phyloP scores from a whole-genome alignment of 1,140 invertebrate genomes.

The Dolichoris vasculosae region DNA sequence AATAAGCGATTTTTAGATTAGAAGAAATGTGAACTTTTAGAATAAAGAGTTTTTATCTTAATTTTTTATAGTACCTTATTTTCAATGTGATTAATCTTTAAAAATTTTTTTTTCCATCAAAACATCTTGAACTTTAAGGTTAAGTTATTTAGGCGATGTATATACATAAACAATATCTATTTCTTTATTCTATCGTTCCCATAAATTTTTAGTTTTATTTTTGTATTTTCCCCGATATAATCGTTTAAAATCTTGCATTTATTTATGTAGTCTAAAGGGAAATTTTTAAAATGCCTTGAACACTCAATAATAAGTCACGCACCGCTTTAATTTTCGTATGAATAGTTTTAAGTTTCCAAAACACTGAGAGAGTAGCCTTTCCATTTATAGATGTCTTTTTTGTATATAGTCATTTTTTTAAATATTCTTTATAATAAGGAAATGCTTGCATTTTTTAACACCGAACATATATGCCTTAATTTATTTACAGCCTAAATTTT shows the following conservation, averaged over 20 bases:
- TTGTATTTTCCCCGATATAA: conserved; percentile 44
- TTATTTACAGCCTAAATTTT: conserved; percentile 74
- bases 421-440: conserved; percentile 66
- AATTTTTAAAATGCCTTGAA: conserved; percentile 35
- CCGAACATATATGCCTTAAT: conserved; percentile 74
- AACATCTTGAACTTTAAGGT: neutral
- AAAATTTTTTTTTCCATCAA: neutral
- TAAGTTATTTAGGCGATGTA: conserved; percentile 28
- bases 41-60: conserved; percentile 60
- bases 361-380: conserved; percentile 73
- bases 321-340: conserved; percentile 25
- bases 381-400: conserved; percentile 69
- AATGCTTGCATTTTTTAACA: conserved; percentile 70
- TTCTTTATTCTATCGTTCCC: conserved; percentile 6
- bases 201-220: conserved; percentile 30
- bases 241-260: conserved; percentile 59
- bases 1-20: conserved; percentile 5
- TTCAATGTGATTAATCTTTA: conserved; percentile 3
- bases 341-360: conserved; percentile 72
- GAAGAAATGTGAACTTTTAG: conserved; percentile 65
- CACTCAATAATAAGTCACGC: conserved; percentile 47
- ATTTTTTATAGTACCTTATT: conserved; percentile 45
- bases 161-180: conserved; percentile 28
- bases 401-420: conserved; percentile 67
- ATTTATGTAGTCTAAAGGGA: conserved; percentile 37